Conservation (phyloP, 2,888 invertebrate species). For the Achlya flavicornis region DNA sequence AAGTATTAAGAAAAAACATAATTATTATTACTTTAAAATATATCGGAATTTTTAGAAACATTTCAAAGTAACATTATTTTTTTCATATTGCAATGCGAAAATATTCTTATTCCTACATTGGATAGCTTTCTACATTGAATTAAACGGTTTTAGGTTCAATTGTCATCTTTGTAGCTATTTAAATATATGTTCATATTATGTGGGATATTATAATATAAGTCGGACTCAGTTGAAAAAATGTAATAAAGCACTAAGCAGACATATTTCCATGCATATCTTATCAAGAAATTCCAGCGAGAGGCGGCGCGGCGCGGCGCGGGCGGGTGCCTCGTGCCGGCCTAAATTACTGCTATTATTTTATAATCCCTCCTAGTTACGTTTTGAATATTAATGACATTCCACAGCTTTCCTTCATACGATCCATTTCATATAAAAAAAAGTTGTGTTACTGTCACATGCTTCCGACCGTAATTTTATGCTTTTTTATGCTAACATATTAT, state of each 20-base stretch:
- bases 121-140: neutral
- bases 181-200: constrained; percentile 31
- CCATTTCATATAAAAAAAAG: constrained; percentile 68
- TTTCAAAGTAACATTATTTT: too few species aligned
- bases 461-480: constrained; percentile 33
- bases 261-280: constrained; percentile 82
- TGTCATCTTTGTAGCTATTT: neutral
- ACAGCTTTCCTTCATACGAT: constrained; percentile 64
- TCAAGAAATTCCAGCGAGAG: constrained; percentile 68
- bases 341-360: constrained; percentile 84
- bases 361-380: constrained; percentile 82
- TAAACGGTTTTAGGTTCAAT: neutral
- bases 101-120: too few species aligned
- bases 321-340: constrained; percentile 67
- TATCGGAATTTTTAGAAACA: too few species aligned
- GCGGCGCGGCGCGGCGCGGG: constrained; percentile 46
- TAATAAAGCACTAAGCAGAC: constrained; percentile 69
- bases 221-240: constrained; percentile 69
- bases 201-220: constrained; percentile 48
- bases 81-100: too few species aligned
- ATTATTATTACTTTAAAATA: too few species aligned
- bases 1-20: neutral
- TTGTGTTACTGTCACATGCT: constrained; percentile 65
- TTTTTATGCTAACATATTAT: neutral
- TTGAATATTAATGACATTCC: constrained; percentile 84